Base-by-base conservation (phyloP, 2,888 invertebrate genomes). In the Pedicia rivosa region DNA sequence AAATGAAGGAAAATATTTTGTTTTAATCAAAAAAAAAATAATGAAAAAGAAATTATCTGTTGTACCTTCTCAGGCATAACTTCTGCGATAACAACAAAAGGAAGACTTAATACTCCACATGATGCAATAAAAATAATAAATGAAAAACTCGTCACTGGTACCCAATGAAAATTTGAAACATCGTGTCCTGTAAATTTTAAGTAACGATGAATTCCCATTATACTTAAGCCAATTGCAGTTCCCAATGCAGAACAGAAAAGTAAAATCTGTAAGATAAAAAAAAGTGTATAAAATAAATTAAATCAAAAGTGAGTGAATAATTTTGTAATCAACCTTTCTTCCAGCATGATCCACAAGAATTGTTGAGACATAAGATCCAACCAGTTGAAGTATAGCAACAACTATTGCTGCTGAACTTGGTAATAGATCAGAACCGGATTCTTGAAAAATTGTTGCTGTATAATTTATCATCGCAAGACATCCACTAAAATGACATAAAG, bases 391-490 rank as follows among this genome's bases (percentile, higher is more conserved):
- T 1, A 42, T 14, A 3, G 55, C 61, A 22, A 60, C 56, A 5
- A 57, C 42, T 3, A 59, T 57, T 5, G 61, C 53, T 0, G 54
- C 50, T 13, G 50, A 31, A 3, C 50, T 52, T 1, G 61, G 55
- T 1, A 50, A 31, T 10, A 61, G 28, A 32, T 43, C 55, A 9
- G 57, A 56, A 0, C 59, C 61, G 5, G 59, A 47, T 37, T 53
- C 42, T 19, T 51, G 14, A 30, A 60, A 61, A 12, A 61, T 59
- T 5, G 47, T 45, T 1, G 57, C 57, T 4, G 60, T 55, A 19
- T 57, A 59, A 40, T 52, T 59, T 7, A 60, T 36, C 54, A 60
- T 50, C 3, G 55, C 57, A 35, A 57, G 61, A 37, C 55, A 53
- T 15, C 59, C 59, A 37, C 55, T 54, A 16, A 52, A 44, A 39